Base-by-base conservation (phyloP, 1,140 invertebrate genomes). In the Sarcophaga peregrina region DNA sequence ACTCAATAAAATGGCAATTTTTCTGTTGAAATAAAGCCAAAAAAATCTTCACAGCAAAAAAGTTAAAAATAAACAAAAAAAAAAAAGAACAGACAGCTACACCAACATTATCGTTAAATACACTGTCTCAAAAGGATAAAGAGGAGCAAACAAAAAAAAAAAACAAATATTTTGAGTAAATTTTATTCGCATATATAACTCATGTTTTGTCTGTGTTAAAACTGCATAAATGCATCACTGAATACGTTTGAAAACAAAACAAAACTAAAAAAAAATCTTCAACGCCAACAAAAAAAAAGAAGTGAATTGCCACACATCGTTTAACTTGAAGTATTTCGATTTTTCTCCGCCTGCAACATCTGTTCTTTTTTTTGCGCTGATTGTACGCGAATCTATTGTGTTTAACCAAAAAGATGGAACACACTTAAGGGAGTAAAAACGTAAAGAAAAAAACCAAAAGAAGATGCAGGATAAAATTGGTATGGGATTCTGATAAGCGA, bases 291-390 rank as follows among this genome's bases (percentile, higher is more conserved):
- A 68, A 68, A 68, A 17, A 9, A 3, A 52, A 10, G n/a, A 9
- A 52, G 50, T 52, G 8, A 52, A 10, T 8, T 68, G 17, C n/a
- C 62, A 68, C 62, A 68, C 62, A 68, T 68, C 62, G 62, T 68
- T 68, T 20, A 20, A 68, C 62, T 68, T 68, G 6, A 68, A 68
- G 62, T 68, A n/a, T 68, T 68, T 17, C n/a, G n/a, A 68, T 52
- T 52, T 52, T 52, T 10, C 8, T 10, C 9, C 50, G 50, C 13
- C 13, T 52, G 50, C 50, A 10, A 52, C 50, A 52, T 52, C 9
- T 13, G 0, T 10, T 10, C 5, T 52, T 10, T 52, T 52, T 52
- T 9, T 1, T 9, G 13, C 13, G 5, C 13, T 52, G 50, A 9
- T 10, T 52, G 50, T 9, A 5, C 8, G 13, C 8, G 9, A 52